Evolutionary conservation across 2,888 invertebrate species (phyloP).

Genomic region (Spisula solida): DNA sequence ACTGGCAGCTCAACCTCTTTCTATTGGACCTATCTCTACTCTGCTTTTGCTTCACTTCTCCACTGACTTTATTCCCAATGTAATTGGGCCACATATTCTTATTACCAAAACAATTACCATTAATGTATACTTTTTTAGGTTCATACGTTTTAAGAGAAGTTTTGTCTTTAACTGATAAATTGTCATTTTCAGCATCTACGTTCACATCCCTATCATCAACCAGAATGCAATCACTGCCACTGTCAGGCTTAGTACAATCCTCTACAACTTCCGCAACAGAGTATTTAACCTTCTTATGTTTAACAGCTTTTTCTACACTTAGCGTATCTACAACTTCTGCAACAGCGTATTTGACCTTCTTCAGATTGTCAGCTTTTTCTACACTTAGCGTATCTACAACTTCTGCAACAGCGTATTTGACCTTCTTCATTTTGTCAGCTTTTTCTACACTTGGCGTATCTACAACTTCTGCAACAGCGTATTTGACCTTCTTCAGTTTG

Average conservation of each 20-base stretch:
- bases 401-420: no score
- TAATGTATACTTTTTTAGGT: slow-evolving; percentile 41
- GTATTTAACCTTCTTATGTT: neutral
- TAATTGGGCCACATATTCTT: slow-evolving; percentile 43
- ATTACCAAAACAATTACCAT: slow-evolving; percentile 44
- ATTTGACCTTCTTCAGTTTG: no score
- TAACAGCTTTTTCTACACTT: no score
- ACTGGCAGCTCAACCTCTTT: slow-evolving; percentile 6
- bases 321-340: no score
- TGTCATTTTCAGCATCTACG: neutral
- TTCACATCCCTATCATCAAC: neutral
- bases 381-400: no score
- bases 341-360: no score
- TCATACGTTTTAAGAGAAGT: slow-evolving; percentile 34
- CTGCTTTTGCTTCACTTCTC: slow-evolving; percentile 17
- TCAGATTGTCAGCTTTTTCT: no score
- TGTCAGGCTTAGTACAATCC: neutral
- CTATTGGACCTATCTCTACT: slow-evolving; percentile 8
- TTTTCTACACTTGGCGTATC: no score
- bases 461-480: no score
- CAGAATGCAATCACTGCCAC: neutral
- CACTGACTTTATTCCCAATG: slow-evolving; percentile 13
- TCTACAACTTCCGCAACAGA: neutral
- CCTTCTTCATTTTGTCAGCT: no score
- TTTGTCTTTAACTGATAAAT: neutral